These are phyloP conservation scores for Dermatemys mawii DNA, from an alignment of 2,113 vertebrate species.

Conservation along the genomic window DNA sequence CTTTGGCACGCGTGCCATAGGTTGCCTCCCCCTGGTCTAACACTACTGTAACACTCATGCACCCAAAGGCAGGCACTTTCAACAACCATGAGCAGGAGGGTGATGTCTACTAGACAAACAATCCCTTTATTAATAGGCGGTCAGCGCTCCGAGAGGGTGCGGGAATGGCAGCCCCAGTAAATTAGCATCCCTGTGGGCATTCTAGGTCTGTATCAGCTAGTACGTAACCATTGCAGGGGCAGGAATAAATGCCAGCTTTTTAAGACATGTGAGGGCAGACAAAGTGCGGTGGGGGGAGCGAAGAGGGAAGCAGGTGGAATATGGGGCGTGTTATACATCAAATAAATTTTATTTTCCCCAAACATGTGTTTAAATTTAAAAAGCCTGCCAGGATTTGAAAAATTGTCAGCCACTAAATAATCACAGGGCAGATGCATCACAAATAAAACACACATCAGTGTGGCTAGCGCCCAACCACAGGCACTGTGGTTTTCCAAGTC, in stretches of 20 bases:
- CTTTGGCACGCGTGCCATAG: too few relatives aligned
- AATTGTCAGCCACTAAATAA: not conserved
- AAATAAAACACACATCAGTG: not conserved
- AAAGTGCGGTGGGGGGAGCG: not conserved
- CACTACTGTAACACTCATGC: not conserved
- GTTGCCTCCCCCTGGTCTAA: too few relatives aligned
- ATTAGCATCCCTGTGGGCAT: not conserved
- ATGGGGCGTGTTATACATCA: not conserved
- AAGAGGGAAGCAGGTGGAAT: not conserved
- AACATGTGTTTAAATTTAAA: not conserved
- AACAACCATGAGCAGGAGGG: not conserved
- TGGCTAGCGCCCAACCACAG: not conserved
- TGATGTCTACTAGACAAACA: not conserved
- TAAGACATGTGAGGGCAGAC: rapidly evolving
- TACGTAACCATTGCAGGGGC: not conserved
- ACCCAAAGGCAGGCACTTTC: not conserved
- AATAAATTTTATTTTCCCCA: constrained; percentile 21
- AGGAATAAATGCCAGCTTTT: rapidly evolving
- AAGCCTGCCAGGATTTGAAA: not conserved
- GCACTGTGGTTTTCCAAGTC: not conserved
- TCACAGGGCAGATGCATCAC: too few relatives aligned
- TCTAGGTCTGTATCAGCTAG: not conserved
- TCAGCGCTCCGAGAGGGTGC: not conserved
- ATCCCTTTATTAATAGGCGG: not conserved
- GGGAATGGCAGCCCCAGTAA: not conserved